Percentiles rank a stretch among this genome's conserved stretches.
These are phyloP conservation scores for Bombylius major DNA, from an alignment of 2,888 invertebrate species.

Conservation along the genomic window DNA sequence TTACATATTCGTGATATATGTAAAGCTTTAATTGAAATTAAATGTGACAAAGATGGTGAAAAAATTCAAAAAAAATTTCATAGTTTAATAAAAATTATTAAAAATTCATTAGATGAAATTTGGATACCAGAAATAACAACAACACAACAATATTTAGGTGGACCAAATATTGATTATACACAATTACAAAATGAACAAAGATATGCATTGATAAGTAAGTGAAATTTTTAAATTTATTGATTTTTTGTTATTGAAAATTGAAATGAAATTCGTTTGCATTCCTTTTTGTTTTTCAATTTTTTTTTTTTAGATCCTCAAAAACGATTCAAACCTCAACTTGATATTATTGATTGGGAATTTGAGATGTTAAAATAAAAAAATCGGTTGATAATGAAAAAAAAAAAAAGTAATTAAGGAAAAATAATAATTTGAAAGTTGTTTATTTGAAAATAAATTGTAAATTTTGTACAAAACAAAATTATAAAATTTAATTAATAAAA, in stretches of 20 bases:
- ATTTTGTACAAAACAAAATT: too few relatives aligned
- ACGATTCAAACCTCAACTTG: constrained; percentile 46
- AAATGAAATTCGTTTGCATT: background rate
- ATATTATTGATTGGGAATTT: constrained; percentile 45
- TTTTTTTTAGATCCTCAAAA: constrained; percentile 47
- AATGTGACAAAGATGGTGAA: constrained; percentile 36
- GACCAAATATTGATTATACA: constrained; percentile 30
- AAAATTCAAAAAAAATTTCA: constrained; percentile 36
- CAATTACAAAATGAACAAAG: constrained; percentile 31
- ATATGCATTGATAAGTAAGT: constrained; percentile 33
- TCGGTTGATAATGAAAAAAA: too few relatives aligned
- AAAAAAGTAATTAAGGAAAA: too few relatives aligned
- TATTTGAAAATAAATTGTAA: too few relatives aligned
- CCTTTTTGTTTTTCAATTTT: background rate
- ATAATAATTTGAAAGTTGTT: too few relatives aligned
- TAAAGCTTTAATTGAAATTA: constrained; percentile 39
- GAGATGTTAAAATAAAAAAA: constrained; percentile 30
- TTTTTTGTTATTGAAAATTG: too few relatives aligned
- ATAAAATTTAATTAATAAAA: too few relatives aligned
- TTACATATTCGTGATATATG: constrained; percentile 43
- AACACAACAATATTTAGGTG: constrained; percentile 22
- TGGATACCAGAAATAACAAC: constrained; percentile 31
- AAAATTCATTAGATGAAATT: constrained; percentile 29
- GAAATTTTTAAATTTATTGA: background rate
- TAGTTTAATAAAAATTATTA: constrained; percentile 22